Evolutionary conservation across 2,888 invertebrate genomes (phyloP), one percentile per base, ranked within the genome.

Genomic region (Automeris io): DNA sequence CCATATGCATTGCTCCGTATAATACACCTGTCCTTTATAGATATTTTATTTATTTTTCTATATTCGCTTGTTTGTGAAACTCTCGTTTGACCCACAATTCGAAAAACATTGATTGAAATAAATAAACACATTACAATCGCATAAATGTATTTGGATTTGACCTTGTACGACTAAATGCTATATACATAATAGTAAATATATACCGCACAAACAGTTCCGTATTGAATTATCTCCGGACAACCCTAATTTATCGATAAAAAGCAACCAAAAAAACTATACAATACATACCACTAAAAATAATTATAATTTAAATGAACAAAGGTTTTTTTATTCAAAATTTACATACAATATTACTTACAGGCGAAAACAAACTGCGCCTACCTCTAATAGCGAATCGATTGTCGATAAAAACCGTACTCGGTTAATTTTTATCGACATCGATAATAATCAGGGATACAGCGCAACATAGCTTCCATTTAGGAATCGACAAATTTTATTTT

Each of bases 261-360:
- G 37, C 37, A 32, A 37, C 37, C 75, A 63, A 61, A 65, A 76
- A 73, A 63, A 59, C 59, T 72, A 68, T 74, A 78, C 74, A 71
- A 70, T 72, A 29, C 29, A 29, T 19, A 19, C 60, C 60, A 57
- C 63, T 66, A 70, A 71, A 79, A 68, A n/a, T n/a, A 61, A 75
- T 74, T 55, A 66, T 61, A 50, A 52, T 49, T 47, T 41, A 54
- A 65, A 60, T 61, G 53, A 62, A 63, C 57, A 57, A 66, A 53
- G 54, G 23, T 54, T 61, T 58, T 58, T 57, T 60, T 70, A 66
- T 76, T 76, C 83, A 83, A 79, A 85, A 83, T 83, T 52, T 83
- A 83, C 83, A 83, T 77, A 82, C 74, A 74, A 71, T 74, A 72
- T 74, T 70, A 79, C 77, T 81, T 81, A 85, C 80, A 82, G 65